phyloP scores from a whole-genome alignment of 2,113 vertebrate genomes.

The Sitta europaea region DNA sequence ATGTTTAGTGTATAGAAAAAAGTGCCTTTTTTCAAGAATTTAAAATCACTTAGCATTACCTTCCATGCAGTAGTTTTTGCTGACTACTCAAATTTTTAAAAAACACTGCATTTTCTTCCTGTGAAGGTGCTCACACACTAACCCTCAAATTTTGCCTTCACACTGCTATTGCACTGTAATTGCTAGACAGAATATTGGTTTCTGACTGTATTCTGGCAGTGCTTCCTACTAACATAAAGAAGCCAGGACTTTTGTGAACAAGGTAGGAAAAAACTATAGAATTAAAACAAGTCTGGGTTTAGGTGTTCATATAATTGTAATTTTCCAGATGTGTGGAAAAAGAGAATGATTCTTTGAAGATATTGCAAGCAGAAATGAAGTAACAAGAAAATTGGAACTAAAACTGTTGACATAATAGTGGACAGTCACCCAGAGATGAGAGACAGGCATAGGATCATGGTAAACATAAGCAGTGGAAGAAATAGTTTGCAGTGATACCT shows the following conservation, averaged over 20 bases:
- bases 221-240: background rate
- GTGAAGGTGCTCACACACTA: background rate
- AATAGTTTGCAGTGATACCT: background rate
- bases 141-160: background rate
- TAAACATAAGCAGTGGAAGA: background rate
- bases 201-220: background rate
- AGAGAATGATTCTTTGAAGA: background rate
- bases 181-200: background rate
- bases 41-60: background rate
- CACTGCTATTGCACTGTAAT: background rate
- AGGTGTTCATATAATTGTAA: background rate
- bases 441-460: background rate
- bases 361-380: background rate
- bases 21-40: accelerated
- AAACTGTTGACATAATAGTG: background rate
- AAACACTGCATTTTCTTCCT: background rate
- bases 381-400: background rate
- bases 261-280: background rate
- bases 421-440: background rate
- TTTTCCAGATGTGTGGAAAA: background rate
- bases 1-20: background rate
- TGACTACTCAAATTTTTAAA: background rate
- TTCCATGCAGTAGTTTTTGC: background rate
- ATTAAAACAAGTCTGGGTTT: background rate
- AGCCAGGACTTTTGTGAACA: background rate